Base-by-base conservation (phyloP, 1,140 invertebrate species). In the Hylyphantes graminicola region DNA sequence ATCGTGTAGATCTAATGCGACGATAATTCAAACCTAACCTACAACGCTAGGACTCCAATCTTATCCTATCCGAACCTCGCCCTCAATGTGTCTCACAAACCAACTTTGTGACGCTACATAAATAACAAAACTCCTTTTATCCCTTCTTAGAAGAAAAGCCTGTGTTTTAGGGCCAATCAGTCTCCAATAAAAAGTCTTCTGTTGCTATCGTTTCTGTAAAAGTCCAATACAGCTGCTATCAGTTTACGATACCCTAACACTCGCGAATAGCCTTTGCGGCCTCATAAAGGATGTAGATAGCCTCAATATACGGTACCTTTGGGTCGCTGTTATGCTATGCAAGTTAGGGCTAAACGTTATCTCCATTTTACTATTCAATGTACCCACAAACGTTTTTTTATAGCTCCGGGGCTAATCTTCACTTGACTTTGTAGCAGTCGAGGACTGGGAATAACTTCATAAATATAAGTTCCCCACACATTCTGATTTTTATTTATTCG, bases 291-390 rank as follows among this genome's bases (percentile, higher is more conserved):
- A 68, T 80, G 77, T 51, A 80, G 77, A 80, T 80, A 80, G 65
- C 53, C n/a, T n/a, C 21, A 50, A 35, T 35, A 80, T 80, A 70
- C 35, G 51, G 19, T 67, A 70, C 77, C 77, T 80, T 59, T 57
- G 65, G 53, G 77, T 48, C 59, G 57, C 21, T 59, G 64, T 70
- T 80, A 63, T 51, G 59, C 65, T 54, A 70, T 64, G 10, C 17
- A 48, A 55, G 50, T 57, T 54, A 59, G 10, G 35, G 70, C n/a
- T 57, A 70, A 80, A 59, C 54, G 55, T 80, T 80, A 80, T 68
- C 77, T 80, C 21, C 53, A 80, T 68, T 80, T 80, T 70, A 80
- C 65, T 80, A 80, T 80, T 80, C 77, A 80, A 59, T 70, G 48
- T 59, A 65, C 77, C 59, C 59, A 57, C 54, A 70, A 73, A 73